Evolutionary conservation across 2,888 invertebrate genomes (phyloP), one percentile per base, ranked within the genome.

Genomic region (Folsomia manolachei): DNA sequence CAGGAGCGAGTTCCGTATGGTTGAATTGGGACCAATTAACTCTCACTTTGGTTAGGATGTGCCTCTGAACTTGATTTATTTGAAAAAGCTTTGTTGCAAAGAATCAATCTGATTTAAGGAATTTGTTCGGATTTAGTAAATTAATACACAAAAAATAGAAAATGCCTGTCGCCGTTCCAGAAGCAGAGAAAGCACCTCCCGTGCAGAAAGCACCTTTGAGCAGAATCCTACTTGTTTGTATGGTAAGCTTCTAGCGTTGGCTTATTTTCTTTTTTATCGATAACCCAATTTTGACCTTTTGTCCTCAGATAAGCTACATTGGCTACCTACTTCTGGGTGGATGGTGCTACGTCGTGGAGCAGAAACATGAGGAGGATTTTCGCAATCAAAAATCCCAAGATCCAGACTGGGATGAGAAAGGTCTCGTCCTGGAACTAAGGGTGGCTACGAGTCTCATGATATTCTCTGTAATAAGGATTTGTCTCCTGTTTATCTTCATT

Each of bases 331-430:
- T 25, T 14, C 27, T 64, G 64, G 64, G 64, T 7, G 27, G 7
- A 9, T 64, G 64, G 64, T 64, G 64, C n/a, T 21, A 26, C 11
- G 14, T n/a, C 27, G 27, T 64, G 9, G 64, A 64, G 64, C 25
- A 19, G 27, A 9, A 27, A 27, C 64, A 64, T 25, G 64, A 64
- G 64, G 64, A 25, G 14, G 64, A 64, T 2, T 64, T 64, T 25
- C 26, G 27, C n/a, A 27, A 24, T 18, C 23, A 64, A 25, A 64
- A 64, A 27, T 7, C 27, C 27, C 24, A 64, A 64, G 27, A 64
- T 64, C 18, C 26, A 7, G 64, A 64, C 2, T 64, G n/a, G 25
- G n/a, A 9, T 7, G 64, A n/a, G 18, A 27, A 64, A 64, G 27
- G 64, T 14, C 64, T 27, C 19, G 26, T 64, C 18, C 27, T 64